Conservation (phyloP, 1,140 invertebrate genomes). For the Drosophila micromelanica region DNA sequence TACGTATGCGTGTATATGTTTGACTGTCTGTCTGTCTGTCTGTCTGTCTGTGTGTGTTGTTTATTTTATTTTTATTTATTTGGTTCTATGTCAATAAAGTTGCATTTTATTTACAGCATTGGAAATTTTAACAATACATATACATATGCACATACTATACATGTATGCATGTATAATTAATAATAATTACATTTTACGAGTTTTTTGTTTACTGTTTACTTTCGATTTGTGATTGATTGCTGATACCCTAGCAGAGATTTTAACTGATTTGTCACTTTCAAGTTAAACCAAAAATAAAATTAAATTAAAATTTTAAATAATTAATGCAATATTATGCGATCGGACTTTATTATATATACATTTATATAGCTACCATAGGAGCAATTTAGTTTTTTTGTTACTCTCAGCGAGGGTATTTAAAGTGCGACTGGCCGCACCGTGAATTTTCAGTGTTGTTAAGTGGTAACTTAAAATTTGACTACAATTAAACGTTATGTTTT, state of each 20-base stretch:
- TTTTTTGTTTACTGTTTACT: constrained; percentile 1
- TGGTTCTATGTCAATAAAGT: constrained; percentile 29
- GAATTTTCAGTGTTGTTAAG: constrained; percentile 4
- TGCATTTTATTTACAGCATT: constrained; percentile 65
- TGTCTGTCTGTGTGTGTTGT: not conserved
- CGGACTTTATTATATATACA: not conserved
- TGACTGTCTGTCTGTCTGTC: not conserved
- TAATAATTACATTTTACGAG: constrained; percentile 67
- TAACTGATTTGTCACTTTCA: not conserved
- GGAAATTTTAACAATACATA: constrained; percentile 60
- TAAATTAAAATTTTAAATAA: not conserved
- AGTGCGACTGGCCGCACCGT: constrained; percentile 17
- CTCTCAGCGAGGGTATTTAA: constrained; percentile 16
- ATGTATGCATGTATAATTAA: constrained; percentile 39
- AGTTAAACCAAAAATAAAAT: not conserved
- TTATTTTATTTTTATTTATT: not conserved
- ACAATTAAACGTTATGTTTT: constrained; percentile 47
- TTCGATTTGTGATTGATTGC: not conserved
- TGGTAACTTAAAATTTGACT: constrained; percentile 72
- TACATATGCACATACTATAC: constrained; percentile 8
- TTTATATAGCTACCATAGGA: constrained; percentile 7
- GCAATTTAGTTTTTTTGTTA: not conserved
- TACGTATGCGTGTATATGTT: constrained; percentile 30
- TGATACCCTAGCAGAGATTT: constrained; percentile 9
- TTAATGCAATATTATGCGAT: not conserved